Conservation (phyloP, 2,888 invertebrate species). For the Epistrophe eligans region DNA sequence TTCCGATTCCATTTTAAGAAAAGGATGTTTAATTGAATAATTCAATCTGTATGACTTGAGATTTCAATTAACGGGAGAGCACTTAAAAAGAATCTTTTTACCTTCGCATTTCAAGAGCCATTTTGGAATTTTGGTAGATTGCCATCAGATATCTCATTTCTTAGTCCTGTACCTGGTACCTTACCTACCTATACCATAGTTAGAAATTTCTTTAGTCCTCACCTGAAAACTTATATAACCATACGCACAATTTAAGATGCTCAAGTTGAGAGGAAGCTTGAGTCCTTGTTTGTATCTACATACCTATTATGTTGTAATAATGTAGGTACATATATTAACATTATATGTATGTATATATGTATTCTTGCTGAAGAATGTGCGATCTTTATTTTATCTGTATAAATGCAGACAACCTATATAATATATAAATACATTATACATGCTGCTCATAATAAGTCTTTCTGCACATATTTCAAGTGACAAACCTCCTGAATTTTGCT, state of each 20-base stretch:
- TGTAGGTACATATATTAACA: neutral
- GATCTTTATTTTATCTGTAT: slow-evolving; percentile 19
- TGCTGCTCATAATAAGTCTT: slow-evolving; percentile 22
- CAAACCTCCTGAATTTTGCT: slow-evolving; percentile 37
- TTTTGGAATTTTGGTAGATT: slow-evolving; percentile 22
- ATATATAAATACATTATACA: neutral
- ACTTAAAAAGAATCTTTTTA: slow-evolving; percentile 26
- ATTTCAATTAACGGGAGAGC: slow-evolving; percentile 54
- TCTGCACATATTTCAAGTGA: slow-evolving; percentile 35
- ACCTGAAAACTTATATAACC: neutral
- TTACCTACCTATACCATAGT: neutral
- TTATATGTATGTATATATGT: neutral
- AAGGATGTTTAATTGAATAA: slow-evolving; percentile 53
- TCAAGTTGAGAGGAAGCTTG: neutral
- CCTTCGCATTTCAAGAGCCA: slow-evolving; percentile 5
- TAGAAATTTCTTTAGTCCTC: neutral
- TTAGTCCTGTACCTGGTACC: neutral
- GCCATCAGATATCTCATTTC: slow-evolving; percentile 16
- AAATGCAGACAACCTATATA: slow-evolving; percentile 9
- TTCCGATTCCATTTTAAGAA: slow-evolving; percentile 53
- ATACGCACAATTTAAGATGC: slow-evolving; percentile 17
- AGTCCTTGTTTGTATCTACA: neutral
- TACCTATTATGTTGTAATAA: neutral
- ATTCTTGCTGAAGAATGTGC: slow-evolving; percentile 21
- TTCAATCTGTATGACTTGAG: slow-evolving; percentile 41